Conservation (phyloP, 2,888 invertebrate species). For the Holacanthella duospinosa region DNA sequence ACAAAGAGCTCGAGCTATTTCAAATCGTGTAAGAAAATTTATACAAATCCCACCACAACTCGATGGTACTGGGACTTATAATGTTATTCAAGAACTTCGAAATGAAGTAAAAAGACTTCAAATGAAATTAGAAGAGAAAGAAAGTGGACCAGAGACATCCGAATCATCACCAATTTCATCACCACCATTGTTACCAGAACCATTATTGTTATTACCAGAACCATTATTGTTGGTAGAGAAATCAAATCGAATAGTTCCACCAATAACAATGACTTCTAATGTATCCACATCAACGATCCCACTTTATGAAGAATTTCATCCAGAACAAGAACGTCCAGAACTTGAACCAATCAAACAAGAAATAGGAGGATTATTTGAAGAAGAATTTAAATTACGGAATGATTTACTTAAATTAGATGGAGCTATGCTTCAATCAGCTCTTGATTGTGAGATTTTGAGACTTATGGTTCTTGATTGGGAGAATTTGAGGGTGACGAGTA, state of each 20-base stretch:
- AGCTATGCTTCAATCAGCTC: constrained; percentile 69
- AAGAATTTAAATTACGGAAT: constrained; percentile 75
- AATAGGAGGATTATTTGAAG: constrained; percentile 78
- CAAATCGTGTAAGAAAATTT: constrained; percentile 59
- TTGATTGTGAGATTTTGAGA: constrained; percentile 80
- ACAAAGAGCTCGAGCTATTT: constrained; percentile 83
- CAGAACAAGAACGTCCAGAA: constrained; percentile 34
- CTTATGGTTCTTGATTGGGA: constrained; percentile 76
- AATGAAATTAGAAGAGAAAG: constrained; percentile 23
- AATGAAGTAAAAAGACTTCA: constrained; percentile 35
- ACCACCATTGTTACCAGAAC: background rate
- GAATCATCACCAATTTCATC: background rate
- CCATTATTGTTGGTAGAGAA: no score
- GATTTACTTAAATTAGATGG: constrained; percentile 79
- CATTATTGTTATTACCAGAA: background rate
- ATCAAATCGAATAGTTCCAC: background rate
- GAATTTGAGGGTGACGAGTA: constrained; percentile 41
- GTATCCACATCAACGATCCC: background rate
- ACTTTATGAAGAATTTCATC: background rate
- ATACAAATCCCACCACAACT: constrained; percentile 16
- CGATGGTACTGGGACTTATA: constrained; percentile 16
- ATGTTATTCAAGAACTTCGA: constrained; percentile 35
- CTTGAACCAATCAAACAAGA: constrained; percentile 59
- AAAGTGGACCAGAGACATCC: background rate
- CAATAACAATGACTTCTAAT: background rate